Evolutionary conservation across 2,888 invertebrate species (phyloP).

Genomic region (Lydus trimaculatus): DNA sequence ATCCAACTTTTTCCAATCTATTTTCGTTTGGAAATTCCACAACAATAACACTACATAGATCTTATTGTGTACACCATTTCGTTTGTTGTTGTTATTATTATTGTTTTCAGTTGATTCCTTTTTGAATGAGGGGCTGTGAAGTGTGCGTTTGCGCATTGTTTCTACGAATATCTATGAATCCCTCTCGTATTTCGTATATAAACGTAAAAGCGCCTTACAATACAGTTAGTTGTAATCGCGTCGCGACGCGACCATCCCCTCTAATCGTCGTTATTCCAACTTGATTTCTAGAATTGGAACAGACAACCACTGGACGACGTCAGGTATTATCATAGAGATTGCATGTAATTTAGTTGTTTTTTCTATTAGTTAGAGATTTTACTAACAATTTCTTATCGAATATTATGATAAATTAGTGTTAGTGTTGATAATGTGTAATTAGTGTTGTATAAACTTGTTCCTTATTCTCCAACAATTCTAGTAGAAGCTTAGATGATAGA

Average conservation of each 20-base stretch:
- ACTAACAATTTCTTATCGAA: constrained; percentile 21
- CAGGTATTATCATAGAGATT: background rate
- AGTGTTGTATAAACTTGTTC: constrained; percentile 16
- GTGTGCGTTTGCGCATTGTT: constrained; percentile 35
- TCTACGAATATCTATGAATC: constrained; percentile 29
- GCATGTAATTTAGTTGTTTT: background rate
- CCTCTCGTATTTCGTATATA: constrained; percentile 35
- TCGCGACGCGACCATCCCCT: constrained; percentile 35
- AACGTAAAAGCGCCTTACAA: constrained; percentile 37
- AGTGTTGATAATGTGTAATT: constrained; percentile 22
- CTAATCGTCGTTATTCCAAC: background rate
- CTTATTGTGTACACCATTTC: constrained; percentile 15
- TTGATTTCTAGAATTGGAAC: background rate
- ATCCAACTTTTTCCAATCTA: constrained; percentile 10
- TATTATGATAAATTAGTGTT: constrained; percentile 25
- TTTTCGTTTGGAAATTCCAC: background rate
- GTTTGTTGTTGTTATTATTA: constrained; percentile 12
- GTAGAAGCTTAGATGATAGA: constrained; percentile 12
- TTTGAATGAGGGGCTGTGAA: constrained; percentile 25
- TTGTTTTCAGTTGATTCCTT: constrained; percentile 26
- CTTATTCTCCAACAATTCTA: constrained; percentile 27
- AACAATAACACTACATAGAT: background rate
- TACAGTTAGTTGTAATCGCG: constrained; percentile 38
- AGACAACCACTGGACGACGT: background rate
- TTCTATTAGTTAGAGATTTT: constrained; percentile 9